Evolutionary conservation across 1,140 invertebrate genomes (phyloP), one percentile per base, ranked within the genome.

Genomic region (Macrobrachium nipponense): DNA sequence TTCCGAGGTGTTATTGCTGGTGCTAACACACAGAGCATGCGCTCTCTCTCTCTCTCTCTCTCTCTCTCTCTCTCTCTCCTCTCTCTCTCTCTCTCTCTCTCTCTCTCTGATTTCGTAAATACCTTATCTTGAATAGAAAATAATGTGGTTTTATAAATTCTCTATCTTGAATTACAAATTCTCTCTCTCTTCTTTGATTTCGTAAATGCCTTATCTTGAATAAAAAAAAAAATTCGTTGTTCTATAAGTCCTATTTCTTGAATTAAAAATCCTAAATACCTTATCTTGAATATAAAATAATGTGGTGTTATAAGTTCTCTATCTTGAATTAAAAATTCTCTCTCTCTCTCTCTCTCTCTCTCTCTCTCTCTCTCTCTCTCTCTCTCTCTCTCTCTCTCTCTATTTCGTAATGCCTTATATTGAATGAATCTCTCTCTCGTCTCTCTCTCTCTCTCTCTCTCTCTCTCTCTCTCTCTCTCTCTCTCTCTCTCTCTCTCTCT

Each of bases 61-160:
- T 72, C 70, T 72, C 70, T 72, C 70, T 72, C 70, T 72, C 70
- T 72, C 70, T 72, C 70, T 72, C 70, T 72, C 70, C 70, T 72
- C 70, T 72, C 70, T 72, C 70, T 72, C 70, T 72, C 66, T 70
- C 66, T 70, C 27, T 36, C 27, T 36, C 27, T 36, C 27, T 36
- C 27, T 36, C 27, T 36, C 27, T 36, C 27, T 36, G 27, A 36
- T 36, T 36, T 64, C 5, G 20, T 64, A 64, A 18, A 3, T 64
- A 5, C 62, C 5, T 64, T 20, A 64, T 5, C 17, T 18, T 18
- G 20, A 64, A 64, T 17, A 2, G 5, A 20, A 64, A 64, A 64
- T 64, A 64, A 17, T 64, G 5, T 20, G 2, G 17, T 64, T 18
- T 64, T 36, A 36, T 4, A 36, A 36, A 4, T 36, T 36, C 66